phyloP scores from a whole-genome alignment of 2,113 vertebrate species.

The Mionectes macconnelli region DNA sequence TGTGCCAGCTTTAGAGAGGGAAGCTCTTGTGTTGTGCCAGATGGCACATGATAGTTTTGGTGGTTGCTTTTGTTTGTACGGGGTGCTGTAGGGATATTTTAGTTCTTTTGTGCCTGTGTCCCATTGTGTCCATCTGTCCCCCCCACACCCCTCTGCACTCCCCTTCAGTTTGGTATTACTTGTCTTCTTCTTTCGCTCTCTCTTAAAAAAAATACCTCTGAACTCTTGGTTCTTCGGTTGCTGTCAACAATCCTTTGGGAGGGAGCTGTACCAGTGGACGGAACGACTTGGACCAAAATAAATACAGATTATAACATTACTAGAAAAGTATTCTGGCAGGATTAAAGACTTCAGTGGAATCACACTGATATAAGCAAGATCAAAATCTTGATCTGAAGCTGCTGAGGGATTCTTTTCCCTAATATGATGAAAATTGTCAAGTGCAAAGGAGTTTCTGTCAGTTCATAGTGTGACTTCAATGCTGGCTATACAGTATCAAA shows the following conservation, averaged over 20 bases:
- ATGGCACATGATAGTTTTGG: background rate
- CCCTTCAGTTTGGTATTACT: rapidly evolving
- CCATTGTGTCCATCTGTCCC: background rate
- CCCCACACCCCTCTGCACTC: background rate
- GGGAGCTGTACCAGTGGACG: background rate
- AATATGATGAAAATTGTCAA: constrained; percentile 30
- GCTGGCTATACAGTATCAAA: background rate
- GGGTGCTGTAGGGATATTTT: background rate
- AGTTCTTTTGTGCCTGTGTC: background rate
- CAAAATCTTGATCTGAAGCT: constrained; percentile 17
- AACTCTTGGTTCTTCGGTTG: background rate
- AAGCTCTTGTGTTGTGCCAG: background rate
- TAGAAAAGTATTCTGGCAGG: background rate
- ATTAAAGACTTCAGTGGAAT: background rate
- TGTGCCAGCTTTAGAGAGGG: background rate
- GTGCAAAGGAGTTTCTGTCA: constrained; percentile 26
- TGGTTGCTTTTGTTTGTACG: background rate
- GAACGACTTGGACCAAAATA: background rate
- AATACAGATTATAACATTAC: background rate
- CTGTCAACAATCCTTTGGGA: background rate
- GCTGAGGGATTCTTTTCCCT: constrained; percentile 2
- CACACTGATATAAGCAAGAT: background rate
- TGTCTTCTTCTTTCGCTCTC: background rate
- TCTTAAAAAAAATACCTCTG: background rate
- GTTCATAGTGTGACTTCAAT: background rate